A percentile compares a stretch with the other conserved stretches of the same genome.
Evolutionary conservation across 2,888 invertebrate genomes (phyloP).

Genomic region (Homarus gammarus): DNA sequence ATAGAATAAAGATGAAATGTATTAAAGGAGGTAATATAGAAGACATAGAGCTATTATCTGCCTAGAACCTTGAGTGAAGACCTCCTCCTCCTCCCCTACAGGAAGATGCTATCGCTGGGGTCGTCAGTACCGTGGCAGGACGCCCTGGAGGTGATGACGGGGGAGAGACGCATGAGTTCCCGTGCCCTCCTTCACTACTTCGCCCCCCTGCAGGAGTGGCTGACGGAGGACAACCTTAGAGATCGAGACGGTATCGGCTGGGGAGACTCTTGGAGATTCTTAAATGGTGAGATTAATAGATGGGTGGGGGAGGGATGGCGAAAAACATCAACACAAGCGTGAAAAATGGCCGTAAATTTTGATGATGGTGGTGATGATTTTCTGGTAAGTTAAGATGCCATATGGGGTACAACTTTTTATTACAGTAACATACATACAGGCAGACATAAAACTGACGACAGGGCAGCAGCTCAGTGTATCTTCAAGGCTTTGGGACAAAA

Average conservation of each 20-base stretch:
- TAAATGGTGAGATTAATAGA: not conserved
- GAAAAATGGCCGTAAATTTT: too few relatives aligned
- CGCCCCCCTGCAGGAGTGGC: constrained; percentile 77
- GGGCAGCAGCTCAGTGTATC: too few relatives aligned
- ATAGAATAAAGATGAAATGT: not conserved
- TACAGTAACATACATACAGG: too few relatives aligned
- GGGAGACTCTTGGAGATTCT: constrained; percentile 28
- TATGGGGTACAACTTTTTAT: too few relatives aligned
- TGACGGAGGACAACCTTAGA: constrained; percentile 76
- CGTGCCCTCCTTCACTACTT: constrained; percentile 78
- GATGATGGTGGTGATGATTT: too few relatives aligned
- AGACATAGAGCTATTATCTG: too few relatives aligned
- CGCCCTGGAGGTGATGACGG: constrained; percentile 79
- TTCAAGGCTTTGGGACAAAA: too few relatives aligned
- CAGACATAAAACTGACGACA: too few relatives aligned
- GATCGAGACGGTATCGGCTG: constrained; percentile 53
- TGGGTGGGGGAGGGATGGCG: not conserved
- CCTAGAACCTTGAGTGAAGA: too few relatives aligned
- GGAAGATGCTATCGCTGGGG: constrained; percentile 79
- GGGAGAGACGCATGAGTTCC: constrained; percentile 77
- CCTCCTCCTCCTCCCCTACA: constrained; percentile 2
- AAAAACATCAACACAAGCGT: too few relatives aligned
- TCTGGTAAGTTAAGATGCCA: too few relatives aligned
- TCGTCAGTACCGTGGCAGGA: constrained; percentile 78
- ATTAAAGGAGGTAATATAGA: too few relatives aligned